These are phyloP conservation scores for Galerucella calmariensis DNA, from an alignment of 2,888 invertebrate species.

Conservation along the genomic window DNA sequence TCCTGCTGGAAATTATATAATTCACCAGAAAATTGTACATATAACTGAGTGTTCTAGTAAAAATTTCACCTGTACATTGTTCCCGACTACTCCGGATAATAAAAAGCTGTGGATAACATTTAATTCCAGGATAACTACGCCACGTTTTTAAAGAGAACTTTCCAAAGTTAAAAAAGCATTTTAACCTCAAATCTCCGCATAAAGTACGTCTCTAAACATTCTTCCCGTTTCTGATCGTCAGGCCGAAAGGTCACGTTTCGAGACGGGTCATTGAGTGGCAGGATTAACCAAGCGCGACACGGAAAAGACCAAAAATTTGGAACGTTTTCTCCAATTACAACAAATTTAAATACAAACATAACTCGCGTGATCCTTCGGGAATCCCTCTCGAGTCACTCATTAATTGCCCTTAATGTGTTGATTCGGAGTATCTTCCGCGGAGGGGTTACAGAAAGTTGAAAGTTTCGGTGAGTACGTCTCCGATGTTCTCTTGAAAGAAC, in stretches of 20 bases:
- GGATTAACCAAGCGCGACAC: constrained; percentile 50
- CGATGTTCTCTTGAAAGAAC: constrained; percentile 15
- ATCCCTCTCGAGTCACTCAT: constrained; percentile 46
- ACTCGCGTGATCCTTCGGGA: constrained; percentile 42
- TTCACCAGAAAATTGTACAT: no score
- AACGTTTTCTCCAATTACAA: constrained; percentile 52
- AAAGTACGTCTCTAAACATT: not conserved
- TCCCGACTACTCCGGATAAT: no score
- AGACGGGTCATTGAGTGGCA: constrained; percentile 50
- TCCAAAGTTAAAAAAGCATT: not conserved
- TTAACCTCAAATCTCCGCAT: no score
- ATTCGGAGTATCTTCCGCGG: constrained; percentile 29
- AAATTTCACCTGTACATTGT: no score
- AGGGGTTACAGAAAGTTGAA: constrained; percentile 32
- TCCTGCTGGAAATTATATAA: no score
- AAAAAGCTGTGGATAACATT: no score
- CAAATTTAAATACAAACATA: constrained; percentile 52
- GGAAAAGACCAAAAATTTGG: constrained; percentile 48
- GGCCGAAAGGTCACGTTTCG: constrained; percentile 48
- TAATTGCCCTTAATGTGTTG: constrained; percentile 42
- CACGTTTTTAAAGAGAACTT: not conserved
- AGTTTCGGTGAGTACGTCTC: constrained; percentile 25
- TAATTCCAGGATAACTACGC: no score
- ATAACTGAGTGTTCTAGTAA: no score
- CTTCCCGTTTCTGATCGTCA: constrained; percentile 12